Base-by-base conservation (phyloP, 1,140 invertebrate species). In the Atta cephalotes region DNA sequence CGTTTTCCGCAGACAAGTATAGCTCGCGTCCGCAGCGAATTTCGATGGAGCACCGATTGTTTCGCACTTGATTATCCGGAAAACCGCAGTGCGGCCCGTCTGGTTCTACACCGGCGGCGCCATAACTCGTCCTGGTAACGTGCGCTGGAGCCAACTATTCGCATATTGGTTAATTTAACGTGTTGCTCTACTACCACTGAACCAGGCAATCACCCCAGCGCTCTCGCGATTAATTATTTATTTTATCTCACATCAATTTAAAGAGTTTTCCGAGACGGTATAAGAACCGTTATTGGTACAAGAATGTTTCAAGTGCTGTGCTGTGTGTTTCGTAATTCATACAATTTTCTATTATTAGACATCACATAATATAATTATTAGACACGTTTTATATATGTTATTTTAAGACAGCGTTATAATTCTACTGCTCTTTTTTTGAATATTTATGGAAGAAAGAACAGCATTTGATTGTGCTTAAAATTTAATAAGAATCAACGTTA, bases 51-150 rank as follows among this genome's bases (percentile, higher is more conserved):
- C 90, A 89, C 79, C 90, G 90, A 92, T 92, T 91, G 88, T 92
- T 91, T 92, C 87, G 91, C 91, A 90, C 91, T 92, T 90, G 91
- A 92, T 92, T 92, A 92, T 92, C 91, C 90, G 90, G 90, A 91
- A 91, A 91, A 91, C 90, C 90, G 87, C 90, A 91, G 63, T 89
- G 90, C 78, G 90, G 90, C 76, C 66, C 56, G 63, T 35, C 84
- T 86, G 74, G 85, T 89, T 90, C 89, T 90, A 77, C 66, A 66
- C 77, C 56, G 71, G 77, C 86, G 51, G 65, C 72, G 82, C 89
- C 77, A 90, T 90, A 90, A 90, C 89, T 90, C 77, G 86, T 16
- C 76, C 58, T 49, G 63, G 62, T 60, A 87, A 58, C 66, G 78
- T 60, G 58, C 82, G 39, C 60, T 58, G 51, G 71, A 72, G 84